Evolutionary conservation across 64 coral and sea anemone genomes (phyloP).

Genomic region (Hydrozoanthus tunicans): DNA sequence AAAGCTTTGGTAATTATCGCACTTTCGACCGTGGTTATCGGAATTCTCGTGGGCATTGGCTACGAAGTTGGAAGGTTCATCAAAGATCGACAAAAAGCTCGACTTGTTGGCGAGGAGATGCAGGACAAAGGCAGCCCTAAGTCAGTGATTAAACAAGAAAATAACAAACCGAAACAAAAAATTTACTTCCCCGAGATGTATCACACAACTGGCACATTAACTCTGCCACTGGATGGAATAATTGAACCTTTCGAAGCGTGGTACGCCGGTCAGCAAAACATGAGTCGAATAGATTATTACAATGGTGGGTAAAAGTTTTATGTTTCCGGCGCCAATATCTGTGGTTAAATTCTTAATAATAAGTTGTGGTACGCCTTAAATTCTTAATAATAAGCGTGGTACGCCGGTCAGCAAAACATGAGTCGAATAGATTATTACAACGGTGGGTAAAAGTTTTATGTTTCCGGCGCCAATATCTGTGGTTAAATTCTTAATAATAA

Average conservation of each 20-base stretch:
- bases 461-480: too few relatives aligned
- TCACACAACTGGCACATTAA: slow-evolving; percentile 40
- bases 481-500: too few relatives aligned
- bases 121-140: slow-evolving; percentile 26
- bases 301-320: background rate
- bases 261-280: slow-evolving; percentile 14
- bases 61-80: slow-evolving; percentile 29
- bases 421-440: slow-evolving; percentile 54
- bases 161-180: background rate
- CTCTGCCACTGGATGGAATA: slow-evolving; percentile 46
- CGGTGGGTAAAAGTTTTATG: background rate
- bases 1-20: background rate
- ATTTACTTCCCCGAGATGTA: background rate
- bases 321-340: too few relatives aligned
- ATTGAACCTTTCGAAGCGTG: slow-evolving; percentile 51
- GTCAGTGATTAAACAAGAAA: slow-evolving; percentile 2
- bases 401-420: slow-evolving; percentile 14
- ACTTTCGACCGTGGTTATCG: slow-evolving; percentile 4
- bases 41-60: slow-evolving; percentile 18
- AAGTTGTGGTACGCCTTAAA: too few relatives aligned
- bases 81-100: background rate
- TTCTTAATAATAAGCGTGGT: slow-evolving; percentile 20
- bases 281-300: slow-evolving; percentile 57
- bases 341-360: too few relatives aligned
- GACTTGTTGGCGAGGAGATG: background rate